Percentiles rank a stretch among this genome's conserved stretches.
Conservation (phyloP, 1,140 invertebrate genomes). For the Drosophila setifemur region DNA sequence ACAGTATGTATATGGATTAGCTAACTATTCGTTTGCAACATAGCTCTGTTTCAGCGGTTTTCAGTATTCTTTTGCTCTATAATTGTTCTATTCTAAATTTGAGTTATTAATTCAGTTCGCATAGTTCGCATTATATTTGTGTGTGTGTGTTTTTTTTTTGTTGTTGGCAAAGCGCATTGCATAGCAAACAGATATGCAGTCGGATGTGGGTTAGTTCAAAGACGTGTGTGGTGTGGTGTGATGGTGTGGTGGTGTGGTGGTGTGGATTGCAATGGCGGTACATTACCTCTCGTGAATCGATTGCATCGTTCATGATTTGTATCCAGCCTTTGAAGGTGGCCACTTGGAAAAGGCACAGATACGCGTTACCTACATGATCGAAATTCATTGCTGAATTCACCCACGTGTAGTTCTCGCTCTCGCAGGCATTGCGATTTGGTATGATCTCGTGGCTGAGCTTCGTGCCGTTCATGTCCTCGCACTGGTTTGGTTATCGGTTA, state of each 20-base stretch:
- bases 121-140: too few relatives aligned
- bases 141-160: too few relatives aligned
- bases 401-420: conserved; percentile 96
- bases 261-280: conserved; percentile 28
- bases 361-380: conserved; percentile 98
- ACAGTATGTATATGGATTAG: conserved; percentile 20
- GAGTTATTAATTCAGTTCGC: too few relatives aligned
- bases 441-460: conserved; percentile 93
- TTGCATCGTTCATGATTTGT: conserved; percentile 98
- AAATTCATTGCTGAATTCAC: conserved; percentile 98
- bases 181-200: conserved; percentile 34
- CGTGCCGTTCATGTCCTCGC: conserved; percentile 92
- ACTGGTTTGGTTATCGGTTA: conserved; percentile 84
- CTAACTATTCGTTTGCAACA: conserved; percentile 32
- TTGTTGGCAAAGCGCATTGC: conserved; percentile 40
- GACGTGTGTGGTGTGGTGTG: too few relatives aligned
- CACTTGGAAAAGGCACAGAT: conserved; percentile 98
- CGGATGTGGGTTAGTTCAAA: conserved; percentile 15
- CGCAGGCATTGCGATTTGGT: conserved; percentile 91
- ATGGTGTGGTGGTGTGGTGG: background rate
- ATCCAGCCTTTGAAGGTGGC: conserved; percentile 98
- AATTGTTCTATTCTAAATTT: too few relatives aligned
- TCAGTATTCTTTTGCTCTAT: conserved; percentile 6
- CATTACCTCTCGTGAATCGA: conserved; percentile 95
- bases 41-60: conserved; percentile 30